Evolutionary conservation across 2,888 invertebrate species (phyloP).

Genomic region (Laspeyria flexula): DNA sequence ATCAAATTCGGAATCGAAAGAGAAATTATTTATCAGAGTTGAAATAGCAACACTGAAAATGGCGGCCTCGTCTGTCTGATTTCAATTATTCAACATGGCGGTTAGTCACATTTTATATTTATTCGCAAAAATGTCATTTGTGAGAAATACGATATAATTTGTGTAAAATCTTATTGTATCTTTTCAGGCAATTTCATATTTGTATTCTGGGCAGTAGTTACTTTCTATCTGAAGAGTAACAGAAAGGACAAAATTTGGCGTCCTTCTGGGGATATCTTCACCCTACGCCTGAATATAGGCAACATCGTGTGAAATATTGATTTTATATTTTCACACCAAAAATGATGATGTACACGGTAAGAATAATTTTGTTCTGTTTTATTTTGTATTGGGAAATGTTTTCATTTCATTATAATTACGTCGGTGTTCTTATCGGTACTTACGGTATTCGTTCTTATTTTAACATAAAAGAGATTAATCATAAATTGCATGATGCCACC

Average conservation of each 20-base stretch:
- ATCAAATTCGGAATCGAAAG: too few relatives aligned
- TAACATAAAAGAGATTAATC: too few relatives aligned
- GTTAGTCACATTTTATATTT: constrained; percentile 54
- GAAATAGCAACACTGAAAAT: background rate
- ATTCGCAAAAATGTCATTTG: constrained; percentile 5
- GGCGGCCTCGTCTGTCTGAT: background rate
- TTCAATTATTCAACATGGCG: constrained; percentile 57
- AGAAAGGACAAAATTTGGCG: constrained; percentile 43
- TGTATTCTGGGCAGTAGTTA: constrained; percentile 11
- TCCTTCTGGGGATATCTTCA: constrained; percentile 53
- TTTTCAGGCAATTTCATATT: constrained; percentile 25
- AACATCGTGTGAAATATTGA: constrained; percentile 60
- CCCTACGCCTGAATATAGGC: constrained; percentile 40
- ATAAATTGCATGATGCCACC: too few relatives aligned
- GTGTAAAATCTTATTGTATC: constrained; percentile 10
- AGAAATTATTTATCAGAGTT: too few relatives aligned
- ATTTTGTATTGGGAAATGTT: background rate
- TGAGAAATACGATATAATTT: constrained; percentile 4
- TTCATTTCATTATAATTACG: background rate
- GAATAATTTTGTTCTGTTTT: constrained; percentile 21
- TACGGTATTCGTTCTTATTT: background rate
- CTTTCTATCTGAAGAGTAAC: constrained; percentile 17
- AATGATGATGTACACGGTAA: constrained; percentile 84
- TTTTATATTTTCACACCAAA: constrained; percentile 51
- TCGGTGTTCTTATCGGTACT: background rate